Evolutionary conservation across 2,888 invertebrate genomes (phyloP), one percentile per base, ranked within the genome.

Genomic region (Craniophora ligustri): DNA sequence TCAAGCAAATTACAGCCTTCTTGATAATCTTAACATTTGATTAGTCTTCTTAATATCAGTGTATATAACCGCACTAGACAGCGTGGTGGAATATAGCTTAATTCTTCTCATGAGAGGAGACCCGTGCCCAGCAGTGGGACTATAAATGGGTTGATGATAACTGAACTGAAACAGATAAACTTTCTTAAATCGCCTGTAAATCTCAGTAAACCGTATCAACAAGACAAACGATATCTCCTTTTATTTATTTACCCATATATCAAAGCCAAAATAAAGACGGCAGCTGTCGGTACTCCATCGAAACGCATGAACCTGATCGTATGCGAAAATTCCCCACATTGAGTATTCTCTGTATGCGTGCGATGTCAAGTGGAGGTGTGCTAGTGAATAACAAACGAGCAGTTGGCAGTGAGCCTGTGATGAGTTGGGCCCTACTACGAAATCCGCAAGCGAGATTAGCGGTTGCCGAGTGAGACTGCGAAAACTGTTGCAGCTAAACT

Each of bases 281-380:
- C 48, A 58, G 58, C 59, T 58, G 53, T 74, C 69, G 72, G 60
- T 70, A 58, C 53, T 60, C 48, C 55, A 48, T 49, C 55, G 38
- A 55, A 55, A 56, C 53, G 63, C 55, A 56, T 64, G 64, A 54
- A 45, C 55, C 66, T 68, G 74, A 69, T 56, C 57, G 84, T 81
- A 84, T 83, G 84, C 81, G 81, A 87, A 85, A 89, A 92, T 89
- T 91, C 89, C 90, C 87, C 87, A 80, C 90, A 91, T 90, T 87
- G 84, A 78, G 88, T 84, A 92, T 92, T 86, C 89, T 80, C 75
- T 64, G 84, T 86, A 87, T 87, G 89, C 86, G 77, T 75, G 80
- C 78, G 80, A 82, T 86, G 90, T 86, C 89, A 81, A 72, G 77
- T 77, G 74, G 76, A 79, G 72, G 81, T 79, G 81, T 75, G 81